These are phyloP conservation scores for Cynoglossus semilaevis DNA, from an alignment of 2,113 vertebrate species.

Conservation along the genomic window DNA sequence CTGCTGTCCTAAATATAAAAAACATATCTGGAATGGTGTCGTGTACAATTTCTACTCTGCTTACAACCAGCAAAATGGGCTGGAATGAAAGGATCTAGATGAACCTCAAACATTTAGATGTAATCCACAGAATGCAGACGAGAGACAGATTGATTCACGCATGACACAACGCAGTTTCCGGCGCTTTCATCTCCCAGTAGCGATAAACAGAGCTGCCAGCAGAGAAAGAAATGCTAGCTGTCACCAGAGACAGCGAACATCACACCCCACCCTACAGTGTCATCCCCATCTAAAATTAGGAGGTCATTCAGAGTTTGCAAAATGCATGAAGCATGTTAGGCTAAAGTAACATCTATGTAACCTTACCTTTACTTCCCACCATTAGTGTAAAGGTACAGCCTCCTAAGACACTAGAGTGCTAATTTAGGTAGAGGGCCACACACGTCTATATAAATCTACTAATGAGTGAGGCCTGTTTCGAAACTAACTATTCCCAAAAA, in stretches of 20 bases:
- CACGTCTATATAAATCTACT: no score
- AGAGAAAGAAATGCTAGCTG: conserved; percentile 20
- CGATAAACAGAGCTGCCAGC: conserved; percentile 21
- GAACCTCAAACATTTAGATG: neutral
- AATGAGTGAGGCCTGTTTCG: no score
- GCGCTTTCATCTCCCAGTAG: conserved; percentile 8
- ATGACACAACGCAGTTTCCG: neutral
- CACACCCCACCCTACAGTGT: conserved; percentile 15
- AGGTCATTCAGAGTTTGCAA: conserved; percentile 48
- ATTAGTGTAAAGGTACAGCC: conserved; percentile 41
- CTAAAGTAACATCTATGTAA: conserved; percentile 35
- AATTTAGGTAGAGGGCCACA: conserved; percentile 4
- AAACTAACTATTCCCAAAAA: neutral
- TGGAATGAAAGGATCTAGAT: neutral
- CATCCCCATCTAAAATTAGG: conserved; percentile 48
- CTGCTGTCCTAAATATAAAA: no score
- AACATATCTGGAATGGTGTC: no score
- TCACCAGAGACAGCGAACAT: conserved; percentile 37
- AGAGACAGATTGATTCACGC: neutral
- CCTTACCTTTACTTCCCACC: conserved; percentile 44
- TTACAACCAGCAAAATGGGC: no score
- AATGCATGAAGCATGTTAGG: conserved; percentile 48
- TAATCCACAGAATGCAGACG: neutral
- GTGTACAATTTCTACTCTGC: no score
- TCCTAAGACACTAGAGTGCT: conserved; percentile 13